These are phyloP conservation scores for Astreopora myriophthalma DNA, from an alignment of 64 coral and sea anemone genomes.

Conservation along the genomic window DNA sequence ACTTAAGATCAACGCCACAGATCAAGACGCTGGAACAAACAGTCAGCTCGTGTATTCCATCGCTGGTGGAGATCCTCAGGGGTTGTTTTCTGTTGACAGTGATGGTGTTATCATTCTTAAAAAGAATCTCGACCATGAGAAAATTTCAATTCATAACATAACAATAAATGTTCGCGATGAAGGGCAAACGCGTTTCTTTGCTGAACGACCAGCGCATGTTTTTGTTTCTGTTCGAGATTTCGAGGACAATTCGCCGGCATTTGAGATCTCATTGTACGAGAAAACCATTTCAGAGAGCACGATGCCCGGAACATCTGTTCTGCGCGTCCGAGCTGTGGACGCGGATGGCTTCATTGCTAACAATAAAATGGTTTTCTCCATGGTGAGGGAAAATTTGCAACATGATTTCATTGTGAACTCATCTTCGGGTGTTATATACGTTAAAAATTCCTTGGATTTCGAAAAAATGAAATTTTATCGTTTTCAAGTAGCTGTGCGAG, in stretches of 20 bases:
- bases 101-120: conserved; percentile 33
- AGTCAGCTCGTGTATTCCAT: conserved; percentile 50
- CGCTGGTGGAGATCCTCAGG: not conserved
- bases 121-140: conserved; percentile 49
- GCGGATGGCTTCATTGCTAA: not conserved
- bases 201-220: conserved; percentile 14
- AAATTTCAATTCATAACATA: conserved; percentile 13
- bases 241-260: conserved; percentile 61
- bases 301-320: conserved; percentile 22
- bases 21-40: conserved; percentile 59
- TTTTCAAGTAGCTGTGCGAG: conserved; percentile 58
- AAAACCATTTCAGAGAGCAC: conserved; percentile 48
- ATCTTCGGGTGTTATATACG: conserved; percentile 44
- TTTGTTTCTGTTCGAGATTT: conserved; percentile 27
- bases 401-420: conserved; percentile 37
- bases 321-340: conserved; percentile 54
- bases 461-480: conserved; percentile 44
- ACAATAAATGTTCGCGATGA: conserved; percentile 62
- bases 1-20: conserved; percentile 23
- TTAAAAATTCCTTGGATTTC: conserved; percentile 30
- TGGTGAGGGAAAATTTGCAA: conserved; percentile 7
- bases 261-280: conserved; percentile 62
- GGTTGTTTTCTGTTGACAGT: conserved; percentile 42
- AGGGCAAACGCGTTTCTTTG: conserved; percentile 21
- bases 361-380: conserved; percentile 46